These are phyloP conservation scores for Clusia tigrina DNA, from an alignment of 2,888 invertebrate genomes.

Conservation along the genomic window DNA sequence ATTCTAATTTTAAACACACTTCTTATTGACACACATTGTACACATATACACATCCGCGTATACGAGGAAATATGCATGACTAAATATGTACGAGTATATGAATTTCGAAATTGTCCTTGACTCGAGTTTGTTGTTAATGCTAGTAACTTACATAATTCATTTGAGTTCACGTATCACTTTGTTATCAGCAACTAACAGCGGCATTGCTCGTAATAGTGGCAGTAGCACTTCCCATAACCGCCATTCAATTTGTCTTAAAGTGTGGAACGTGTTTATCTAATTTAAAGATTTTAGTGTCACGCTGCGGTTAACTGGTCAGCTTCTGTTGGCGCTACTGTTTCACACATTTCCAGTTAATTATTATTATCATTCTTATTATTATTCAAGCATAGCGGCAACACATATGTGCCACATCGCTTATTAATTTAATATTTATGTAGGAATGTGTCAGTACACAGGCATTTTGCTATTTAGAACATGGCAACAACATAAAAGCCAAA, in stretches of 20 bases:
- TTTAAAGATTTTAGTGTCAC: not conserved
- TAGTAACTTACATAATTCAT: too few species aligned
- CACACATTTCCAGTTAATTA: too few species aligned
- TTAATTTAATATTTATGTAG: not conserved
- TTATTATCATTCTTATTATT: not conserved
- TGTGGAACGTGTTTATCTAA: constrained; percentile 5
- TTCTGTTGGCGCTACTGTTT: constrained; percentile 3
- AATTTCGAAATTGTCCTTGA: not conserved
- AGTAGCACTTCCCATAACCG: constrained; percentile 4
- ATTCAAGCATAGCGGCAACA: not conserved
- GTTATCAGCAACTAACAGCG: not conserved
- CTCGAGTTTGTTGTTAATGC: not conserved
- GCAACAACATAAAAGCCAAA: not conserved
- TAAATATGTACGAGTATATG: too few species aligned
- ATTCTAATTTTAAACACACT: not conserved
- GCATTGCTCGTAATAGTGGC: not conserved
- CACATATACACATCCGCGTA: not conserved
- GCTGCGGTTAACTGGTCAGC: not conserved
- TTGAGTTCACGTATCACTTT: too few species aligned
- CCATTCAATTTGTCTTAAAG: not conserved
- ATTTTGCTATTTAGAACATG: too few species aligned
- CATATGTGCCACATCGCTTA: not conserved
- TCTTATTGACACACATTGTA: not conserved
- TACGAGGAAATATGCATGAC: too few species aligned
- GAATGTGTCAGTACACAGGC: not conserved